Evolutionary conservation across 2,888 invertebrate species (phyloP), one percentile per base, ranked within the genome.

Genomic region (Drosophila stalkeri): DNA sequence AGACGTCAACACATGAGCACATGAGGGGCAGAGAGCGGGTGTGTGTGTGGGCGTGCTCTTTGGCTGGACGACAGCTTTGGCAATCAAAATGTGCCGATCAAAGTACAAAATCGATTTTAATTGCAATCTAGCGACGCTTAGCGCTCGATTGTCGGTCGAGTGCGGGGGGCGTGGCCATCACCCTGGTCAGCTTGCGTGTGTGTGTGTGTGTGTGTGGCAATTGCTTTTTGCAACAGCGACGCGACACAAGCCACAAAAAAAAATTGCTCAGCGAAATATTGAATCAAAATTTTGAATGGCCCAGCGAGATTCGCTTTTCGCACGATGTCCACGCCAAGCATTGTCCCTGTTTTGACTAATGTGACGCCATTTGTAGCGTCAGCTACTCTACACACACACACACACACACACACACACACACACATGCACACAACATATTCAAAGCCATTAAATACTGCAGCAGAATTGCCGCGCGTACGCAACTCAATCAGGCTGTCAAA

Each of bases 81-180:
- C 83, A 86, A 80, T 89, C 90, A 80, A 82, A 85, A 83, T 88
- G 73, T 77, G 69, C 75, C 77, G 85, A 89, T 85, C 90, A 85
- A 89, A 90, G 85, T 81, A 59, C 69, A 89, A 85, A 85, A 88
- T 89, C 85, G 89, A 85, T 90, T 89, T 85, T 85, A 85, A 85
- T 85, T 85, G 85, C 90, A 90, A 89, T 89, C 89, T 72, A 78
- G 80, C 69, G 67, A 67, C 80, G 76, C 75, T 72, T 64, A 65
- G 33, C 71, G 66, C 68, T 68, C 80, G 65, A 70, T 84, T 73
- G 77, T 72, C 60, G 65, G 64, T 64, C 73, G 54, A 73, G 27
- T 47, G 51, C 20, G 46, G 46, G 20, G 31, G 76, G 57, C 75
- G 61, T 70, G 56, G 56, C 52, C 23, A 33, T 11, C 33, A 49